Evolutionary conservation across 2,113 vertebrate species (phyloP), one percentile per base, ranked within the genome.

Genomic region (Machaerirhynchus nigripectus): DNA sequence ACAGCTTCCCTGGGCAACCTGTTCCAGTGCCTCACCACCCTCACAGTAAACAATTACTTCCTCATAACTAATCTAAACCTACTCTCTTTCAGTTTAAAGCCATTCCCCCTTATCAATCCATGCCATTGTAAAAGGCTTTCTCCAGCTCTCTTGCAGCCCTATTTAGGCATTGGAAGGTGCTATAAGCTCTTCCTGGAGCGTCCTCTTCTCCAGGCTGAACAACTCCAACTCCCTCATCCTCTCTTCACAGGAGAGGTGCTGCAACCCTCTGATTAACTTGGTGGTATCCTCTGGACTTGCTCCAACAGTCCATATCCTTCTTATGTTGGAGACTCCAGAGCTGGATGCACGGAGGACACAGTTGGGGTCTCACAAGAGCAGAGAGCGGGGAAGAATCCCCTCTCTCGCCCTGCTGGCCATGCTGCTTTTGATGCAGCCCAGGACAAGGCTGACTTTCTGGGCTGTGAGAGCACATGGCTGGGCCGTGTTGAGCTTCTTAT

Each of bases 401-500:
- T 17, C 26, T 3, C 30, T 47, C 6, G 6, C 9, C n/a, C 24
- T 49, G 20, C 40, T 49, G 50, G 11, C 35, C 67, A 19, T 3
- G 6, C 17, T 44, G 35, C 9, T 73, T 80, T 31, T 5, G 31
- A 15, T 50, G 31, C 2, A 37, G 15, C 35, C 31, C 35, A 50
- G 35, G 26, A 71, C 22, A 49, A 15, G 6, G 31, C 1, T 73
- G 31, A 17, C 12, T 50, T 73, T 33, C 44, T 33, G 50, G 15
- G 18, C 59, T 27, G 12, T 27, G 27, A 65, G 27, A 0, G 0
- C 33, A 33, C 18, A 11, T 13, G 27, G 11, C 27, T 0, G 0
- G 37, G 37, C 44, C 0, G 0, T 50, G 59, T 6, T 44, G 44
- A 74, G 23, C 6, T 81, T 44, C 44, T 81, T 44, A 50, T 33